Conservation (phyloP, 2,113 vertebrate species). For the Corvus moneduloides region DNA sequence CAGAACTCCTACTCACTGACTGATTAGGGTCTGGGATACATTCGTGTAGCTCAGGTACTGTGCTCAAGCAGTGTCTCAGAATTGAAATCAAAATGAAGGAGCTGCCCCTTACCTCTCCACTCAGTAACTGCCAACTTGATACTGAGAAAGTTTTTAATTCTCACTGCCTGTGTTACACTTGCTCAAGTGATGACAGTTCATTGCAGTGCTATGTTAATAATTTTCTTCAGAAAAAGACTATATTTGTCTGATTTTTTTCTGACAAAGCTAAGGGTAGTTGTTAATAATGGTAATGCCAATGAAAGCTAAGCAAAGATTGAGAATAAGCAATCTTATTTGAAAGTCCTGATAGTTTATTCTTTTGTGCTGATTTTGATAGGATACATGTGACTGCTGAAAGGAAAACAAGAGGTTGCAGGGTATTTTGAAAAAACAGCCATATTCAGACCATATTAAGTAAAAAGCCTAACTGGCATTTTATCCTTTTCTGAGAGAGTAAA, state of each 20-base stretch:
- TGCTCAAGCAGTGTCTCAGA: background rate
- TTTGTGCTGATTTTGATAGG: background rate
- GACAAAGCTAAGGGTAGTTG: background rate
- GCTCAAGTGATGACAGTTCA: background rate
- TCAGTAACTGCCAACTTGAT: background rate
- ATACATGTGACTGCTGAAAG: background rate
- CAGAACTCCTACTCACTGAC: background rate
- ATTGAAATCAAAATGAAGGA: background rate
- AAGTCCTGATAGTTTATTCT: background rate
- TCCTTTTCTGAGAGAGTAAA: background rate
- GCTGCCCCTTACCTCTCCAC: background rate
- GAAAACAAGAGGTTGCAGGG: background rate
- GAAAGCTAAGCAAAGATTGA: background rate
- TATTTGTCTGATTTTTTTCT: background rate
- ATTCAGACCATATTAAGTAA: background rate
- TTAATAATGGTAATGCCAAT: background rate
- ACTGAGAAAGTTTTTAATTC: background rate
- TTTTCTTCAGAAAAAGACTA: background rate
- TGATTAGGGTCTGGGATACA: background rate
- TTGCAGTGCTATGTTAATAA: background rate
- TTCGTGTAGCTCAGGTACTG: background rate
- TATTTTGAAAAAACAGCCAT: background rate
- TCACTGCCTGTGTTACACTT: background rate
- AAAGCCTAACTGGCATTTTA: background rate
- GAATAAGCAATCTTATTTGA: background rate